Conservation (phyloP, 2,113 vertebrate genomes). For the Oryzias curvinotus region DNA sequence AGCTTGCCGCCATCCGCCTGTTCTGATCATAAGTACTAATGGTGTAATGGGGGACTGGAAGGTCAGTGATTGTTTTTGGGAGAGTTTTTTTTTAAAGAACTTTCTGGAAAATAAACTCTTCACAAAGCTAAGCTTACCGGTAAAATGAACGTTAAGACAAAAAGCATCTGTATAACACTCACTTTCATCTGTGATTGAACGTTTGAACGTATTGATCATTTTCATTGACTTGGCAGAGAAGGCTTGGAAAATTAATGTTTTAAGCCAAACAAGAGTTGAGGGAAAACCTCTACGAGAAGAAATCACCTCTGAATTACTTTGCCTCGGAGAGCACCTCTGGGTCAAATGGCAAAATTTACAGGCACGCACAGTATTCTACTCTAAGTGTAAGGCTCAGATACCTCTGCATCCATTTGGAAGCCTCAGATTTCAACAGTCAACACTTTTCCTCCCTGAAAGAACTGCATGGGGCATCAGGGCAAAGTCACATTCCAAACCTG, state of each 20-base stretch:
- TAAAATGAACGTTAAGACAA: slow-evolving; percentile 44
- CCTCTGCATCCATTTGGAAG: slow-evolving; percentile 46
- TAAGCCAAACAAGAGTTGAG: too few relatives aligned
- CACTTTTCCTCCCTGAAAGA: slow-evolving; percentile 66
- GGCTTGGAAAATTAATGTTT: background rate
- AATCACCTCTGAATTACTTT: background rate
- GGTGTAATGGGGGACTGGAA: slow-evolving; percentile 73
- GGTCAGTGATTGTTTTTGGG: slow-evolving; percentile 78
- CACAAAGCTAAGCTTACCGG: slow-evolving; percentile 35
- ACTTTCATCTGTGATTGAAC: slow-evolving; percentile 14
- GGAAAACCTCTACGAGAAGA: too few relatives aligned
- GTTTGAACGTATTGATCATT: background rate
- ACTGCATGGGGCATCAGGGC: slow-evolving; percentile 37
- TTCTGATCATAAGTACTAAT: slow-evolving; percentile 75
- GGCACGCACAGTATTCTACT: slow-evolving; percentile 31
- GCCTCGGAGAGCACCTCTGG: slow-evolving; percentile 7
- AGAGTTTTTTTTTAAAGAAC: slow-evolving; percentile 32
- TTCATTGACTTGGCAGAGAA: background rate
- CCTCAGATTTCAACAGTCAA: slow-evolving; percentile 74
- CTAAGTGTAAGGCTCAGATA: slow-evolving; percentile 48
- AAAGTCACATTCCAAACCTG: slow-evolving; percentile 57
- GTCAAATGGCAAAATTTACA: slow-evolving; percentile 44
- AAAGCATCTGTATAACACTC: slow-evolving; percentile 35
- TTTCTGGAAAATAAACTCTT: slow-evolving; percentile 48
- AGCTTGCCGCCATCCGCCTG: slow-evolving; percentile 53